Conservation (phyloP, 2,113 vertebrate species). For the Grantiella picta region DNA sequence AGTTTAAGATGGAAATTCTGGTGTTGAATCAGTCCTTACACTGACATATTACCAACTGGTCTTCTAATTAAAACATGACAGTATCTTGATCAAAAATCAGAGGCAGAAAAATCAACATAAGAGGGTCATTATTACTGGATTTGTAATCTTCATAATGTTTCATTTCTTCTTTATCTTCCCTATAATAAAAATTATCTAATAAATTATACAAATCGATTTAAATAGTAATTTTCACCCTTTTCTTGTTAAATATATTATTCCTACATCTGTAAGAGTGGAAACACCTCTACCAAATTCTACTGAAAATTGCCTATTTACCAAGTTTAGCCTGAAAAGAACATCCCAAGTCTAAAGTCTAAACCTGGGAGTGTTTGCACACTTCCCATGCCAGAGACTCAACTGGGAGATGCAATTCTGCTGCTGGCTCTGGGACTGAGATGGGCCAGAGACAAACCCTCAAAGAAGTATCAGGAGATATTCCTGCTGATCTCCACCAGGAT, state of each 20-base stretch:
- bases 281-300: neutral
- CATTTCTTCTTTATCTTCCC: neutral
- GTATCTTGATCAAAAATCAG: slow-evolving; percentile 37
- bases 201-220: neutral
- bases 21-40: slow-evolving; percentile 22
- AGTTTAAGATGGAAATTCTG: neutral
- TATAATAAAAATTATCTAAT: neutral
- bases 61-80: slow-evolving; percentile 50
- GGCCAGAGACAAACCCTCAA: neutral
- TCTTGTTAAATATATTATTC: neutral
- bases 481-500: neutral
- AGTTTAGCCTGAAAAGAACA: neutral
- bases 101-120: slow-evolving; percentile 22
- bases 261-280: neutral
- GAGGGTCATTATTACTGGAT: slow-evolving; percentile 21
- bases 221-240: neutral
- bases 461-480: neutral
- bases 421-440: neutral
- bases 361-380: neutral
- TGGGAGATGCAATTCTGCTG: neutral
- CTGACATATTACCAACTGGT: slow-evolving; percentile 20
- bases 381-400: neutral
- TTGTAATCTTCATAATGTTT: slow-evolving; percentile 10
- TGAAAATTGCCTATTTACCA: neutral
- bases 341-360: neutral